These are phyloP conservation scores for Cranoglanis bouderius DNA, from an alignment of 2,113 vertebrate species.

Conservation along the genomic window DNA sequence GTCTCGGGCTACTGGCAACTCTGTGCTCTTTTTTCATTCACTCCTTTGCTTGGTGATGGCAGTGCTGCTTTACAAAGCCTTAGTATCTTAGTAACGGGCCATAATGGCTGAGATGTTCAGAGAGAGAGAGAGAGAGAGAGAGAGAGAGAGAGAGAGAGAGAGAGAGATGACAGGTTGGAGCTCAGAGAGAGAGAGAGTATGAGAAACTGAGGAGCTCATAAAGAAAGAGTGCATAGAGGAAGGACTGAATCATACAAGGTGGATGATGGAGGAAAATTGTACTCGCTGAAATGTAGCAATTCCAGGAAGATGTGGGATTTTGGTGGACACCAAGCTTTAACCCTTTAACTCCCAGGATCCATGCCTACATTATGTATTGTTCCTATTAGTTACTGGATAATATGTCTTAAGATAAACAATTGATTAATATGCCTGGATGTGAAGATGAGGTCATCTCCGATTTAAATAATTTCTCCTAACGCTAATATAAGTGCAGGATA, in stretches of 20 bases:
- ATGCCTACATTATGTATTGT: not conserved
- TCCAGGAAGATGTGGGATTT: not conserved
- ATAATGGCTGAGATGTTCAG: conserved; percentile 4
- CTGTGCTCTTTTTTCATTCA: conserved; percentile 47
- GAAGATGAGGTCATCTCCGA: not conserved
- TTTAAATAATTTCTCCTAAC: not conserved
- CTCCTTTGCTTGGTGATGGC: conserved; percentile 34
- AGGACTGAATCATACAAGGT: not conserved
- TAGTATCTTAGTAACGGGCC: conserved; percentile 40
- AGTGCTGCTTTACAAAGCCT: conserved; percentile 38
- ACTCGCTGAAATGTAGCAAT: not conserved
- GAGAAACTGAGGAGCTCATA: not conserved
- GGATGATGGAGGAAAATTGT: not conserved
- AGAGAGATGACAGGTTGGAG: not conserved
- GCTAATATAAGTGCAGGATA: conserved; percentile 19
- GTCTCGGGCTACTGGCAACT: conserved; percentile 51
- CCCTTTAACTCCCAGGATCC: not conserved
- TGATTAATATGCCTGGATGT: not conserved
- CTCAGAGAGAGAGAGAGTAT: not conserved
- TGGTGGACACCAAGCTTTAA: not conserved
- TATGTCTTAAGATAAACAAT: not conserved
- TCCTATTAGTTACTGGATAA: not conserved
- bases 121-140: not conserved
- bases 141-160: not conserved
- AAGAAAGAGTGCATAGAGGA: not conserved